Evolutionary conservation across 2,888 invertebrate genomes (phyloP), one percentile per base, ranked within the genome.

Genomic region (Scaptomyza flava): DNA sequence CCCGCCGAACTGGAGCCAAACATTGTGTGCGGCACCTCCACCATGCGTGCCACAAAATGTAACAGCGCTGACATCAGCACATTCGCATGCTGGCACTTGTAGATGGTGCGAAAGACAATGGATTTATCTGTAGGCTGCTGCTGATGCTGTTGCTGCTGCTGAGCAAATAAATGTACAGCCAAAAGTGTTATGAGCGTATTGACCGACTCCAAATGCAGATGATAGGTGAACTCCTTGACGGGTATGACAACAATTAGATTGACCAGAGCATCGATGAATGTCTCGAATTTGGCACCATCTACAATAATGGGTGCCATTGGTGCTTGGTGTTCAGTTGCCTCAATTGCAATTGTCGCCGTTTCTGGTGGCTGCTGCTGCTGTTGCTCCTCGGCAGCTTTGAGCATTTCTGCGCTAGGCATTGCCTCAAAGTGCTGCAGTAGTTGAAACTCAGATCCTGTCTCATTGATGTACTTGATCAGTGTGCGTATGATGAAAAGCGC

Each of bases 381-480:
- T 14, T 71, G 72, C 31, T 89, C 76, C 36, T 77, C 71, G 46
- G 89, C 74, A 23, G 83, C 86, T 30, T 78, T 80, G 0, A 89
- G 43, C 2, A 79, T 27, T 54, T 90, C 74, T 34, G 89, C 93
- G 66, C 91, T 90, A 72, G 93, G 92, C 61, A 92, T 92, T 23
- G 93, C 93, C 90, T 97, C 96, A 75, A 98, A 94, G 90, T 98
- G 97, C 75, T 96, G 94, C 56, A 97, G 93, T 75, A 99, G 93
- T 76, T 97, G 96, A 75, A 96, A 96, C 91, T 99, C 98, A 0
- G 96, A 96, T 12, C 98, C 95, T 81, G 96, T 96, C 91, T 99
- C 98, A 12, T 98, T 96, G 42, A 99, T 93, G 90, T 97, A 98
- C 91, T 98, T 98, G 65, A 95, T 93, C 72, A 96, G 94, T 74